phyloP scores from a whole-genome alignment of 2,888 invertebrate genomes.

The Ochropacha duplaris region DNA sequence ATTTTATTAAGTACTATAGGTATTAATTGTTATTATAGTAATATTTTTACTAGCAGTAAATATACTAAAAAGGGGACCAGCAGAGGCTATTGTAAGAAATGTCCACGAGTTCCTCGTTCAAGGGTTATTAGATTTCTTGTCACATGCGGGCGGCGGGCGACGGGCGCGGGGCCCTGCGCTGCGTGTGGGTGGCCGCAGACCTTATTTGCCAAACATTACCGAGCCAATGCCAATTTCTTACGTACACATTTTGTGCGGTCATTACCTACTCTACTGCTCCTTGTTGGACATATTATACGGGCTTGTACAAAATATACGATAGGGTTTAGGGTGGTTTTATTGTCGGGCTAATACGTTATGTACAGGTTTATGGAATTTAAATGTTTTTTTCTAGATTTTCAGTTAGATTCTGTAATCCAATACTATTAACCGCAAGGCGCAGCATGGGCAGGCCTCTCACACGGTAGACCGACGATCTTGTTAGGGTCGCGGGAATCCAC shows the following conservation, averaged over 20 bases:
- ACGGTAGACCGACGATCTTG: too few relatives aligned
- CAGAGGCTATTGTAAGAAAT: constrained; percentile 57
- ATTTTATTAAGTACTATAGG: constrained; percentile 12
- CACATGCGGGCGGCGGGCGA: constrained; percentile 62
- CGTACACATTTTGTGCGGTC: constrained; percentile 68
- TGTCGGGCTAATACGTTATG: not conserved
- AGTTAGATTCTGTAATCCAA: too few relatives aligned
- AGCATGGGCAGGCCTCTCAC: too few relatives aligned
- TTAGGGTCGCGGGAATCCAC: too few relatives aligned
- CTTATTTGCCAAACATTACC: constrained; percentile 73
- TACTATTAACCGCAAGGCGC: too few relatives aligned
- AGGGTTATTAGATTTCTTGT: constrained; percentile 77
- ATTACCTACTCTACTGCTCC: constrained; percentile 67
- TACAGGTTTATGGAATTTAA: not conserved
- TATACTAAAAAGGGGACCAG: constrained; percentile 48
- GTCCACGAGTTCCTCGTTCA: constrained; percentile 64
- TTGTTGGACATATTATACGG: constrained; percentile 49
- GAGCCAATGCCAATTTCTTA: constrained; percentile 67
- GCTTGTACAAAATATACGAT: constrained; percentile 33
- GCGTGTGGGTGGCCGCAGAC: constrained; percentile 61
- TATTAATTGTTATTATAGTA: not conserved
- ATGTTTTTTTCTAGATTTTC: not conserved
- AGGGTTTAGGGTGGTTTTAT: constrained; percentile 26
- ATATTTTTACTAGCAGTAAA: not conserved
- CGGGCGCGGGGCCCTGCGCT: too few relatives aligned